Evolutionary conservation across 2,888 invertebrate species (phyloP).

Genomic region (Watsonalla binaria): DNA sequence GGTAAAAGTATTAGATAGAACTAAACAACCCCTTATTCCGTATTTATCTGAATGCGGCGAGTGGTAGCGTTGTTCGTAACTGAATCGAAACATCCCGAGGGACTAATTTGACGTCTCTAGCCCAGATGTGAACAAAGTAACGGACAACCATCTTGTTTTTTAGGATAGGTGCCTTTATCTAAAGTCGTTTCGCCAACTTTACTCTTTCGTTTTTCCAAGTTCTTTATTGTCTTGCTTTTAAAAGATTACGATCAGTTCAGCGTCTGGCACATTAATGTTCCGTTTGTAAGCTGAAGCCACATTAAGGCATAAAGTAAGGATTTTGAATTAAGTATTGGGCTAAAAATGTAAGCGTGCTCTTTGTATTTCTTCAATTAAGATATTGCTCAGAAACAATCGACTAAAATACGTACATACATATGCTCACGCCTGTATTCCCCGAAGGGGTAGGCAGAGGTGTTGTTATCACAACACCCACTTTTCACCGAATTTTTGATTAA

Average conservation of each 20-base stretch:
- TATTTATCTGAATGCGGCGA: constrained; percentile 30
- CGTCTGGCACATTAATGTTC: too few species aligned
- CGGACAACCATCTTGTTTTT: constrained; percentile 22
- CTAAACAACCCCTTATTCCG: constrained; percentile 27
- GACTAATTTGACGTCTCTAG: constrained; percentile 41
- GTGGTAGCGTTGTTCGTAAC: constrained; percentile 26
- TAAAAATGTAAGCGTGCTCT: too few species aligned
- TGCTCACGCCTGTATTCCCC: too few species aligned
- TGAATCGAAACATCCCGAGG: constrained; percentile 43
- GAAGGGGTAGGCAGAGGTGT: too few species aligned
- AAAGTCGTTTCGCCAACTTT: not conserved
- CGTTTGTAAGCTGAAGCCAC: too few species aligned
- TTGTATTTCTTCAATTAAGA: too few species aligned
- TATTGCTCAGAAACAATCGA: too few species aligned
- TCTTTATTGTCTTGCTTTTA: not conserved
- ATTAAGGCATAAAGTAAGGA: too few species aligned
- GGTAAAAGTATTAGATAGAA: constrained; percentile 7
- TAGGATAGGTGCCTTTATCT: constrained; percentile 7
- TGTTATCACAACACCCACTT: too few species aligned
- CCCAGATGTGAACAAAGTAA: constrained; percentile 30
- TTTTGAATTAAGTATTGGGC: too few species aligned
- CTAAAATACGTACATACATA: too few species aligned
- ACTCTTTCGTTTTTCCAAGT: not conserved
- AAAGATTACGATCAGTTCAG: not conserved
- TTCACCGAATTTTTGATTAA: too few species aligned